Evolutionary conservation across 1,140 invertebrate species (phyloP).

Genomic region (Galendromus occidentalis): DNA sequence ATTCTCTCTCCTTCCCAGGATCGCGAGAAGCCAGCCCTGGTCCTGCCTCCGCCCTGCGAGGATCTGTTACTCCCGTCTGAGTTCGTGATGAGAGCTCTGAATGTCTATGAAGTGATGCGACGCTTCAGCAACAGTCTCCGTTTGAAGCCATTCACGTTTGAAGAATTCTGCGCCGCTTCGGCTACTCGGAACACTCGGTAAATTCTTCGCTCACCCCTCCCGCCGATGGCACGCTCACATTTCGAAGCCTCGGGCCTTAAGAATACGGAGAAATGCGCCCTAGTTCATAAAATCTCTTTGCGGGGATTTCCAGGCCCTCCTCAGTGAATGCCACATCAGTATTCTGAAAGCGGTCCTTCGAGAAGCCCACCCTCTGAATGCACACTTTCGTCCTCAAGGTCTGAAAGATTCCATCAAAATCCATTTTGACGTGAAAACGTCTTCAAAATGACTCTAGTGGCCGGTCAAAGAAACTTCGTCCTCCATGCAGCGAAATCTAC

Average conservation of each 20-base stretch:
- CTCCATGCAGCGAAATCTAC: too few species aligned
- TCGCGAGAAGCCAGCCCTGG: conserved; percentile 46
- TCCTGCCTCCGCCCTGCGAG: conserved; percentile 65
- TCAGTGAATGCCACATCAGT: conserved; percentile 79
- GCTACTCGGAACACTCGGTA: conserved; percentile 53
- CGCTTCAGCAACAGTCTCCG: conserved; percentile 71
- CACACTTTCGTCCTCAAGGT: conserved; percentile 81
- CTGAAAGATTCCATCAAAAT: conserved; percentile 91
- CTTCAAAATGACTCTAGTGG: too few species aligned
- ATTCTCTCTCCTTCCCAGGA: conserved; percentile 23
- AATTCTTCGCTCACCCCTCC: too few species aligned
- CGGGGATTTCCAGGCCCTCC: conserved; percentile 39
- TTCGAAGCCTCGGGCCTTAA: too few species aligned
- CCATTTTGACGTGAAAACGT: too few species aligned
- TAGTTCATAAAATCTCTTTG: background rate
- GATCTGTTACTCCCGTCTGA: conserved; percentile 62
- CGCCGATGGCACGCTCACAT: too few species aligned
- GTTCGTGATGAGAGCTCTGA: conserved; percentile 52
- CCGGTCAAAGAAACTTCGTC: too few species aligned
- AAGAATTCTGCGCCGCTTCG: conserved; percentile 85
- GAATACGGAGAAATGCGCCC: background rate
- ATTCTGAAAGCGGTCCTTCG: conserved; percentile 68
- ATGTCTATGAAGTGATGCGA: conserved; percentile 83
- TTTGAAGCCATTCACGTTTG: conserved; percentile 77
- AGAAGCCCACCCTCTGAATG: conserved; percentile 84